Evolutionary conservation across 1,140 invertebrate genomes (phyloP).

Genomic region (Stegodyphus dumicola): DNA sequence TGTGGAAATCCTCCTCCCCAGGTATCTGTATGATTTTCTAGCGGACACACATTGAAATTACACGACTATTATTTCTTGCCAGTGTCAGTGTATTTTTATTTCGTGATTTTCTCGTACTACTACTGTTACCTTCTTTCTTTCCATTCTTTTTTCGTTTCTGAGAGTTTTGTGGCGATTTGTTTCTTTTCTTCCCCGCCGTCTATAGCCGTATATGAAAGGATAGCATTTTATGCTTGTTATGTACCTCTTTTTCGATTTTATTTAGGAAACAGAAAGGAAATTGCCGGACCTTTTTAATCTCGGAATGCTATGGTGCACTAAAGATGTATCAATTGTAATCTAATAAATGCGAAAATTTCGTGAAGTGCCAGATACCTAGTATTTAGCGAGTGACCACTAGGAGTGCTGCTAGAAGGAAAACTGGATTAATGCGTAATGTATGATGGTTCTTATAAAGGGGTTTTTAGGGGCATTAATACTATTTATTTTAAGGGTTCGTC

Average conservation of each 20-base stretch:
- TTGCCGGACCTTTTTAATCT: too few relatives aligned
- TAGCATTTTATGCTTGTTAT: not conserved
- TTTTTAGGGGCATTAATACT: too few relatives aligned
- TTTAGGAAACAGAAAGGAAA: not conserved
- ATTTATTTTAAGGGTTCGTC: too few relatives aligned
- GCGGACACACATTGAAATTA: conserved; percentile 13
- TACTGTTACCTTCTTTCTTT: conserved; percentile 12
- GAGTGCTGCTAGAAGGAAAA: too few relatives aligned
- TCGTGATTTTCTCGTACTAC: conserved; percentile 28
- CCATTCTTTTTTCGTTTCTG: not conserved
- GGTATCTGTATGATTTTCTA: conserved; percentile 35
- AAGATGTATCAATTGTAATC: too few relatives aligned
- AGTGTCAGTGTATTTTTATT: conserved; percentile 9
- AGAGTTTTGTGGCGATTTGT: not conserved
- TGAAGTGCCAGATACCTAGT: too few relatives aligned
- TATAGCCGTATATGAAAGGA: not conserved
- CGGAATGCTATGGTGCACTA: too few relatives aligned
- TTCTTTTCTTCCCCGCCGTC: not conserved
- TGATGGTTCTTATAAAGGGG: too few relatives aligned
- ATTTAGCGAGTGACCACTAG: too few relatives aligned
- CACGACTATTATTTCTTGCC: conserved; percentile 31
- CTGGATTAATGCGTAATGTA: too few relatives aligned
- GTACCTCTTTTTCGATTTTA: not conserved
- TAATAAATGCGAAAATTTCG: too few relatives aligned
- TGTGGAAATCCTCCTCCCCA: not conserved